Base-by-base conservation (phyloP, 2,888 invertebrate species). In the Polyommatus iphigenia region DNA sequence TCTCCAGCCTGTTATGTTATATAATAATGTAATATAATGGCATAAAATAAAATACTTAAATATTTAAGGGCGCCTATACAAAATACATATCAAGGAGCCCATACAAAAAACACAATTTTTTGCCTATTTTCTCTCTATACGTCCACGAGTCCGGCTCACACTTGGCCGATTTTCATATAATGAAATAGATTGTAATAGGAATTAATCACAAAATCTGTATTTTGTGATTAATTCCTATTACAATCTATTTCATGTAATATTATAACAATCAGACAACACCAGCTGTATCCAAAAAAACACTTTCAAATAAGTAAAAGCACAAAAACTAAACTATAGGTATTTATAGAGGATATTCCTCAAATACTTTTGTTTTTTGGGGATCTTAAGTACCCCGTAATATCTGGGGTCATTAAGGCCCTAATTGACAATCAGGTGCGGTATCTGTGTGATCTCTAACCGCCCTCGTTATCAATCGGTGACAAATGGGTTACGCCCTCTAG, bases 381-480 rank as follows among this genome's bases (percentile, higher is more conserved):
- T 29, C 62, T 29, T 67, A 67, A 67, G 67, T 67, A 67, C 67
- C 67, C 29, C 67, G 32, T 67, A 67, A 73, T 73, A 20, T 46
- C 46, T 73, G 20, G 41, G 73, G 73, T 73, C 73, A 73, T 73
- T 73, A 73, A 20, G 41, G 20, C 73, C 46, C 73, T 41, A 73
- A 73, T 73, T 73, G 73, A 73, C 46, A 62, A 77, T 77, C 67
- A 67, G 67, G 20, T 67, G 41, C 46, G n/a, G 67, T 67, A 67
- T 67, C 67, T 67, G 24, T 75, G 29, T 50, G 50, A 54, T 50
- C 50, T 50, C 29, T 15, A 54, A 29, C 73, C 57, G 32, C 73
- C 82, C 85, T 86, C 84, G 87, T 89, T 91, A 91, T 89, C 89
- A 84, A 84, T 87, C 82, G 84, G 87, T 91, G 90, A 93, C 91